Evolutionary conservation across 2,113 vertebrate species (phyloP).

Genomic region (Paramisgurnus dabryanus): DNA sequence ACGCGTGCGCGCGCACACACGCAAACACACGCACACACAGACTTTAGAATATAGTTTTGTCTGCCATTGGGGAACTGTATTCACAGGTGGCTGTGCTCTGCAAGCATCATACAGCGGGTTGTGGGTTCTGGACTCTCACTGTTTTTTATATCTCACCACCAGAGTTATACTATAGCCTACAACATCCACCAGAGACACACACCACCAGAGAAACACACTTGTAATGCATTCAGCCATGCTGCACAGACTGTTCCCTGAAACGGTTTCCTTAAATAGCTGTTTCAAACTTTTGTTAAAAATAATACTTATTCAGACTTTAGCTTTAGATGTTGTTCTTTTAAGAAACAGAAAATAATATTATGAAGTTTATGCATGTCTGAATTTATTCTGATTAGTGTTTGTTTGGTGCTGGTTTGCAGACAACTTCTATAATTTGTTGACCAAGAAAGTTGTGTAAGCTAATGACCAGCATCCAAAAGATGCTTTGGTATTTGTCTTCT

Average conservation of each 20-base stretch:
- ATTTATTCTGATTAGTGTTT: too few relatives aligned
- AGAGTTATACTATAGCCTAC: constrained; percentile 3
- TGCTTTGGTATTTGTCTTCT: too few relatives aligned
- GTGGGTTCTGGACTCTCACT: constrained; percentile 13
- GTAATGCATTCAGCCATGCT: not conserved
- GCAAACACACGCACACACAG: not conserved
- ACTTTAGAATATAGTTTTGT: not conserved
- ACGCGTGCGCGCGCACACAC: not conserved
- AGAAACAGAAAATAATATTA: too few relatives aligned
- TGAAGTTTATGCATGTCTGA: too few relatives aligned
- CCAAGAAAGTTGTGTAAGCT: too few relatives aligned
- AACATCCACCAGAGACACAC: constrained; percentile 7
- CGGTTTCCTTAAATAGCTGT: not conserved
- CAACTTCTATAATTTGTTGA: too few relatives aligned
- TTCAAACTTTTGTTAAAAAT: constrained; percentile 2
- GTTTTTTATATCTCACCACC: constrained; percentile 10
- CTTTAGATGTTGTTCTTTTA: too few relatives aligned
- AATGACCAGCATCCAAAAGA: too few relatives aligned
- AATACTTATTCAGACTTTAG: too few relatives aligned
- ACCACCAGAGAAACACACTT: constrained; percentile 11
- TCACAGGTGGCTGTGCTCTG: not conserved
- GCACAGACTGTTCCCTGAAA: not conserved
- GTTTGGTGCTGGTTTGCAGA: too few relatives aligned
- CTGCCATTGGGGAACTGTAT: constrained; percentile 34
- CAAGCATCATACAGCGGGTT: constrained; percentile 13